Evolutionary conservation across 2,888 invertebrate species (phyloP).

Genomic region (Platycheirus rosarum): DNA sequence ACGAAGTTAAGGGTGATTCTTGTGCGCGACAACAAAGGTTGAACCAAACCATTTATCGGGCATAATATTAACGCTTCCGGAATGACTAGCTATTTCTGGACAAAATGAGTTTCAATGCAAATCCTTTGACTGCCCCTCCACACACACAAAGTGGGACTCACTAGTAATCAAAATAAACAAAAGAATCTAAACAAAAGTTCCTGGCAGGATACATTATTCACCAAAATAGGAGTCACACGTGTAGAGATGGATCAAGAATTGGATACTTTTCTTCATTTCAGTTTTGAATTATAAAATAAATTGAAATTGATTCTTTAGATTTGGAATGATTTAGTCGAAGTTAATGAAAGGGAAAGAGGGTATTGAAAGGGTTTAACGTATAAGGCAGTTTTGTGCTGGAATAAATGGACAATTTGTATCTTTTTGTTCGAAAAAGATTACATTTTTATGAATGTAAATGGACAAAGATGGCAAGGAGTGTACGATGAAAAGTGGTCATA

Average conservation of each 20-base stretch:
- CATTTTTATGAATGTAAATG: constrained; percentile 22
- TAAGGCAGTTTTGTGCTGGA: not conserved
- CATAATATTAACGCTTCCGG: constrained; percentile 56
- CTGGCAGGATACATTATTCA: constrained; percentile 42
- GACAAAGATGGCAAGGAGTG: not conserved
- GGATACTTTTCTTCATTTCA: constrained; percentile 28
- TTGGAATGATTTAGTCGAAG: not conserved
- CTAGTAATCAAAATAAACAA: constrained; percentile 54
- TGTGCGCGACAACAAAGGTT: constrained; percentile 10
- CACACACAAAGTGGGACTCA: not conserved
- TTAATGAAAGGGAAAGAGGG: not conserved
- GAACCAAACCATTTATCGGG: not conserved
- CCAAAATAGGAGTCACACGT: constrained; percentile 32
- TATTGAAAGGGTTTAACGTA: not conserved
- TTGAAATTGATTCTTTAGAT: constrained; percentile 58
- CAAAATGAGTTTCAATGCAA: constrained; percentile 34
- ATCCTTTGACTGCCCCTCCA: constrained; percentile 29
- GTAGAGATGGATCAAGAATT: constrained; percentile 9
- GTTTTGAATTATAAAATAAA: constrained; percentile 42
- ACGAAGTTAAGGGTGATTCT: constrained; percentile 4
- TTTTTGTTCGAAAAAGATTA: not conserved
- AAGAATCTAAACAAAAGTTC: constrained; percentile 35
- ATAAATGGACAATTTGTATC: not conserved
- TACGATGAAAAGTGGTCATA: not conserved
- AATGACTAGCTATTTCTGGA: constrained; percentile 55